Evolutionary conservation across 2,797 vertebrate species (phyloP).

Genomic region (Chromobotia macracanthus): DNA sequence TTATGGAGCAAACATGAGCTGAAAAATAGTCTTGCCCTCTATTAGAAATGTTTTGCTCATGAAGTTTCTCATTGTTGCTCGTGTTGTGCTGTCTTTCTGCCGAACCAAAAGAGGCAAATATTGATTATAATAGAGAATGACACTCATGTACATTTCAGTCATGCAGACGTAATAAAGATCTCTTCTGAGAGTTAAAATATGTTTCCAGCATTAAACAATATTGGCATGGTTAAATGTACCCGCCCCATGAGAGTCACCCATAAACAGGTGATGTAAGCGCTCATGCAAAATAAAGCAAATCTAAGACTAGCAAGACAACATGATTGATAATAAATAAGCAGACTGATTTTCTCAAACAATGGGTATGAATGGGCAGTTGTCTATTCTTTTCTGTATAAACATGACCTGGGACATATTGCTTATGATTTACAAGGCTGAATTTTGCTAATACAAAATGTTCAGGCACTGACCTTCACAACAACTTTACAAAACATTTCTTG

Average conservation of each 20-base stretch:
- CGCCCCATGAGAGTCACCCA: background rate
- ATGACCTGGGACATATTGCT: background rate
- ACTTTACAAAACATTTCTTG: background rate
- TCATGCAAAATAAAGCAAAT: background rate
- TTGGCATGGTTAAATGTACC: background rate
- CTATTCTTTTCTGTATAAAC: too few relatives aligned
- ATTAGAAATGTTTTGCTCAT: background rate
- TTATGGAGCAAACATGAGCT: background rate
- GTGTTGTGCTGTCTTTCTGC: background rate
- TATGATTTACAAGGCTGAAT: background rate
- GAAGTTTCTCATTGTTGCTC: too few relatives aligned
- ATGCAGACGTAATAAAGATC: background rate
- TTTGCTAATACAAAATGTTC: too few relatives aligned
- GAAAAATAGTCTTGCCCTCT: background rate
- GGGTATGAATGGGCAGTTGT: too few relatives aligned
- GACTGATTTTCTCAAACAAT: too few relatives aligned
- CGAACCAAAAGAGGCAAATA: conserved; percentile 11
- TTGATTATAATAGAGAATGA: conserved; percentile 16
- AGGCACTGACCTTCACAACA: background rate
- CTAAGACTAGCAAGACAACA: background rate
- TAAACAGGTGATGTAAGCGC: background rate
- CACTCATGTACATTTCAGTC: conserved; percentile 21
- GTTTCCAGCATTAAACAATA: background rate
- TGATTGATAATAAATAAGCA: too few relatives aligned
- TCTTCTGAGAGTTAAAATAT: conserved; percentile 36